Evolutionary conservation across 2,113 vertebrate species (phyloP), one percentile per base, ranked within the genome.

Genomic region (Toxotes chatareus): DNA sequence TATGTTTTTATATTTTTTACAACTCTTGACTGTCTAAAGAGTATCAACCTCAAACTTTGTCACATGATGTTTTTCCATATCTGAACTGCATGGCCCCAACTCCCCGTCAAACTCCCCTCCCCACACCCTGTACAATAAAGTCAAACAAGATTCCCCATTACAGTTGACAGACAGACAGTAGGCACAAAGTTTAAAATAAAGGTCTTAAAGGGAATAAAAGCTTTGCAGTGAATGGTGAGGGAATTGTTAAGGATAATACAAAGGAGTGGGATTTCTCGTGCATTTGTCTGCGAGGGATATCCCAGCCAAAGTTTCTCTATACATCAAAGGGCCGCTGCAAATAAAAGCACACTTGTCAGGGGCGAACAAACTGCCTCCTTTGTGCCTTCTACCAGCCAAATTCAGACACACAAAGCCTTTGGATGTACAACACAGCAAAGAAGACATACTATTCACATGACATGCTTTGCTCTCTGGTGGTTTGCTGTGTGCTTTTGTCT

Each of bases 321-420:
- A 95, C 95, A 94, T 96, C 94, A 95, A 96, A 96, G 94, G 80
- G 84, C 89, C 60, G 84, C 80, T 40, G 61, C 87, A 95, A 95
- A 95, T 95, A 95, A 96, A 95, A 96, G 95, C 91, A 94, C 93
- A 94, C 94, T 95, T 95, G 94, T 95, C 92, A 93, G 92, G 91
- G 92, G 90, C 66, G 93, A 95, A 95, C 95, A 95, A 96, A 95
- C 95, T 95, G 89, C 93, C 93, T 94, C 91, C 92, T 94, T 95
- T 96, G 93, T 95, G 91, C 88, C 83, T 75, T 87, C 88, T 83
- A 86, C 90, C 91, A 94, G 92, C 93, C 93, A 95, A 95, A 95
- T 93, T 94, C 92, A 86, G 85, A 44, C 56, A 56, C 92, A 95
- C 94, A 95, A 96, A 95, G 93, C 91, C 92, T 82, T 91, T 93